A percentile compares a stretch with the other conserved stretches of the same genome.
phyloP scores from a whole-genome alignment of 2,113 vertebrate genomes.

The Gobiocypris rarus region DNA sequence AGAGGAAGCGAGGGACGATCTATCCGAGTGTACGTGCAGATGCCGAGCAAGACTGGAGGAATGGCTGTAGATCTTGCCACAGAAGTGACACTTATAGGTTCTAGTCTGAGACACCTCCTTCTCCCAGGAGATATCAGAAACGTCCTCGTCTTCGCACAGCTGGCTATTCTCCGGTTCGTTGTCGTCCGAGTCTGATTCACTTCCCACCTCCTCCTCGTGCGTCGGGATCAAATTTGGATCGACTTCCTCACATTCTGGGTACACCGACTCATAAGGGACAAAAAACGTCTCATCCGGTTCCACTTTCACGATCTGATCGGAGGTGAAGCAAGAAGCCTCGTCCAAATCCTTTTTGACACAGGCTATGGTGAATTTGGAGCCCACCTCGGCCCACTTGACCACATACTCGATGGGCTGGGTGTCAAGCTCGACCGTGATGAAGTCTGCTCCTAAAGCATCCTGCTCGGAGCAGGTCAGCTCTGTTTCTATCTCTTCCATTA shows the following conservation, averaged over 20 bases:
- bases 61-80: slow-evolving; percentile 80
- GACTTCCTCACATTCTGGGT: slow-evolving; percentile 70
- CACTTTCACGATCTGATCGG: slow-evolving; percentile 64
- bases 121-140: slow-evolving; percentile 63
- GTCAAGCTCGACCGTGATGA: slow-evolving; percentile 80
- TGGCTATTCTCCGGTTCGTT: slow-evolving; percentile 68
- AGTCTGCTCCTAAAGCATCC: slow-evolving; percentile 75
- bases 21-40: slow-evolving; percentile 55
- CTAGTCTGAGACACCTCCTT: slow-evolving; percentile 63
- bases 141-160: slow-evolving; percentile 55
- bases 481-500: slow-evolving; percentile 74
- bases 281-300: slow-evolving; percentile 76
- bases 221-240: slow-evolving; percentile 75
- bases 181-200: slow-evolving; percentile 49
- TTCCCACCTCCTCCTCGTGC: slow-evolving; percentile 65
- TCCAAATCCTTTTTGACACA: slow-evolving; percentile 77
- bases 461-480: slow-evolving; percentile 73
- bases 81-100: slow-evolving; percentile 75
- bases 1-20: slow-evolving; percentile 21
- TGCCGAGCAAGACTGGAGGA: slow-evolving; percentile 79
- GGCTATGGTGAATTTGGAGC: slow-evolving; percentile 77
- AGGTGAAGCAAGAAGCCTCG: slow-evolving; percentile 53
- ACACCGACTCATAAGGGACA: slow-evolving; percentile 75
- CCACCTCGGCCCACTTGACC: slow-evolving; percentile 78
- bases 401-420: slow-evolving; percentile 80